Conservation (phyloP, 1,140 invertebrate genomes). For the Aphidius ervi region DNA sequence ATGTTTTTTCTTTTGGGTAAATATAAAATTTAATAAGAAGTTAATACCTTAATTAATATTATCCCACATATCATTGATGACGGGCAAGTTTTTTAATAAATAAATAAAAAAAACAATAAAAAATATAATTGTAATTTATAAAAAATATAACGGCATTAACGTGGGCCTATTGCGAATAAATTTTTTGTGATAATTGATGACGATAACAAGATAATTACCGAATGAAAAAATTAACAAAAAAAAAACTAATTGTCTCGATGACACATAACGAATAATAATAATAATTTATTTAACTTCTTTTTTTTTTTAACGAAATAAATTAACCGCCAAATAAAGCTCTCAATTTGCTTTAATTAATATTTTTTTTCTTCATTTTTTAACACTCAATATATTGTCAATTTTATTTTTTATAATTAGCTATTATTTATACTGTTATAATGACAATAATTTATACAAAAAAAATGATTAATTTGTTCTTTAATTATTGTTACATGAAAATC, state of each 20-base stretch:
- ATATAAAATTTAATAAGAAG: constrained; percentile 8
- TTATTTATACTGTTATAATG: too few species aligned
- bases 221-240: background rate
- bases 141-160: background rate
- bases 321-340: too few species aligned
- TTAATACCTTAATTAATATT: constrained; percentile 28
- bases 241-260: background rate
- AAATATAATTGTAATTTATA: too few species aligned
- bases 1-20: background rate
- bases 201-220: background rate
- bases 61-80: constrained; percentile 41
- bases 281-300: too few species aligned
- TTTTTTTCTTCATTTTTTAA: too few species aligned
- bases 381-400: too few species aligned
- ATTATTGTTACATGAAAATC: background rate
- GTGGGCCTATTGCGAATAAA: constrained; percentile 28
- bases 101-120: constrained; percentile 17
- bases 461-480: background rate
- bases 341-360: too few species aligned
- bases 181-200: constrained; percentile 6
- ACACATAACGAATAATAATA: too few species aligned
- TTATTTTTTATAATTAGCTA: too few species aligned
- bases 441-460: background rate
- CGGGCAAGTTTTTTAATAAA: constrained; percentile 2
- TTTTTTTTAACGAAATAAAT: too few species aligned